A percentile compares a stretch with the other conserved stretches of the same genome.
Conservation (phyloP, 2,113 vertebrate species). For the Antigone vipio region DNA sequence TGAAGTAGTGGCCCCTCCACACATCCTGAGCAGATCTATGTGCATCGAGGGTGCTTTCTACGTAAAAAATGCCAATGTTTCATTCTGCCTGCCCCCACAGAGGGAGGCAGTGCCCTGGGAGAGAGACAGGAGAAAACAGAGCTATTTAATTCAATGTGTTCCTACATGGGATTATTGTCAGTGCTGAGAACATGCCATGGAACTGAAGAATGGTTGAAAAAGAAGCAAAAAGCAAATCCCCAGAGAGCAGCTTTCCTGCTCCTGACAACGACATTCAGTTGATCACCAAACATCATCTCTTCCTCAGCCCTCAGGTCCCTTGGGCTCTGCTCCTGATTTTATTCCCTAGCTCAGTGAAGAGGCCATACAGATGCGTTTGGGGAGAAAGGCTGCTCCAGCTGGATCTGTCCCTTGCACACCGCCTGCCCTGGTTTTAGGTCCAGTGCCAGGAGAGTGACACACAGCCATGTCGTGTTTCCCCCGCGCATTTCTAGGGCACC, state of each 20-base stretch:
- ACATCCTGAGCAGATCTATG: not conserved
- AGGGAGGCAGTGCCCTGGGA: not conserved
- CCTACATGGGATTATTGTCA: not conserved
- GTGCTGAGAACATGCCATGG: not conserved
- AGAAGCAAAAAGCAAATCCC: not conserved
- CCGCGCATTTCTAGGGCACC: not conserved
- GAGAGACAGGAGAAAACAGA: not conserved
- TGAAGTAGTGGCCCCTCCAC: not conserved
- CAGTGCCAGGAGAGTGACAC: not conserved
- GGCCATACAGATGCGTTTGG: not conserved
- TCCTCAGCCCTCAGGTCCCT: not conserved
- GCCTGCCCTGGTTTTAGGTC: not conserved
- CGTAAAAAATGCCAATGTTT: not conserved
- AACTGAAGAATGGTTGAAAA: not conserved
- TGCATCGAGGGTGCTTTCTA: accelerated
- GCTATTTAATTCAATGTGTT: not conserved
- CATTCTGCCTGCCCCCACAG: not conserved
- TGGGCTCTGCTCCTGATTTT: not conserved
- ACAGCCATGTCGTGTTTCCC: not conserved
- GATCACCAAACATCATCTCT: not conserved
- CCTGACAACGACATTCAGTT: not conserved
- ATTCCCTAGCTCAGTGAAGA: not conserved
- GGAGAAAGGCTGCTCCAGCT: not conserved
- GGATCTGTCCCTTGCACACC: not conserved
- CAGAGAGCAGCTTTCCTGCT: not conserved